Conservation (phyloP, 64 coral and sea anemone genomes). For the Cladopsammia gracilis region DNA sequence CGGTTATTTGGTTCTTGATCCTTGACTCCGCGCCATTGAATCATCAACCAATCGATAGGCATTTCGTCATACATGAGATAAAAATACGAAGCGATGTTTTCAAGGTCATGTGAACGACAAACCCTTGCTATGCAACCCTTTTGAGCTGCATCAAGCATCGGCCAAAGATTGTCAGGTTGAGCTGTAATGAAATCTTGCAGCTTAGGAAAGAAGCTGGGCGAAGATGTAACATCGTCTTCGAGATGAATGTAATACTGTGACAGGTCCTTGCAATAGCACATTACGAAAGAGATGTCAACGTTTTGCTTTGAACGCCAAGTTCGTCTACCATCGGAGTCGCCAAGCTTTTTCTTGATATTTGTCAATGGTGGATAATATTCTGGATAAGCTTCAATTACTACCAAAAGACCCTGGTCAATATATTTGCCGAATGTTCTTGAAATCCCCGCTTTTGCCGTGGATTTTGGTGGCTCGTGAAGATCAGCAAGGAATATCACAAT, state of each 20-base stretch:
- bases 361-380: slow-evolving; percentile 57
- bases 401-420: slow-evolving; percentile 24
- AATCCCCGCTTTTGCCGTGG: neutral
- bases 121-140: slow-evolving; percentile 59
- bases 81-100: slow-evolving; percentile 35
- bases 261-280: slow-evolving; percentile 51
- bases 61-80: slow-evolving; percentile 47
- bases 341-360: slow-evolving; percentile 33
- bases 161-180: slow-evolving; percentile 3
- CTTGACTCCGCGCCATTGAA: slow-evolving; percentile 20
- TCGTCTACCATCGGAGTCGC: slow-evolving; percentile 43
- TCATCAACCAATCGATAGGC: slow-evolving; percentile 64
- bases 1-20: neutral
- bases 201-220: slow-evolving; percentile 37
- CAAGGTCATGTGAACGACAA: slow-evolving; percentile 7
- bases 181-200: slow-evolving; percentile 37
- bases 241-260: slow-evolving; percentile 75
- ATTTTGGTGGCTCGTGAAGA: neutral
- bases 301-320: slow-evolving; percentile 73
- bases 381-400: slow-evolving; percentile 30
- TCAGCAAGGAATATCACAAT: slow-evolving; percentile 54
- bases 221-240: slow-evolving; percentile 63
- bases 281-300: slow-evolving; percentile 54
- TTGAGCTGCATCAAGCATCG: slow-evolving; percentile 31
- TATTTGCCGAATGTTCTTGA: slow-evolving; percentile 1